These are phyloP conservation scores for Colinus virginianus DNA, from an alignment of 2,113 vertebrate genomes.

Conservation along the genomic window DNA sequence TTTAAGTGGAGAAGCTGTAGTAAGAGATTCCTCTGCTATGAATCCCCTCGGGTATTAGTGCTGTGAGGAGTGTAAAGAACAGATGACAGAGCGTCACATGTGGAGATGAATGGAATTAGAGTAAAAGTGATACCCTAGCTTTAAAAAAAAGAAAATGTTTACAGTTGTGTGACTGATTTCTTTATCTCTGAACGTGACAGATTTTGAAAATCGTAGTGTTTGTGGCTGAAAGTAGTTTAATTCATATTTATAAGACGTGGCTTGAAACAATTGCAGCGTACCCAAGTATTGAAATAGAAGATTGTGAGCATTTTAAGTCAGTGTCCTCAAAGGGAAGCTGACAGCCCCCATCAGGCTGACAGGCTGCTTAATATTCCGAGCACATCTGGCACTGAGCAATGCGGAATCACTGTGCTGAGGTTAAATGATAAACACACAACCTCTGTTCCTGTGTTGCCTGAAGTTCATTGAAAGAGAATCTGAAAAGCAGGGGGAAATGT, in stretches of 20 bases:
- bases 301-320: neutral
- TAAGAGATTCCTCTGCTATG: neutral
- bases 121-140: neutral
- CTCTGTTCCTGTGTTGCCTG: slow-evolving; percentile 9
- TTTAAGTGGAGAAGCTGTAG: neutral
- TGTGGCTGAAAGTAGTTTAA: neutral
- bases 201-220: slow-evolving; percentile 21
- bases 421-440: slow-evolving; percentile 33
- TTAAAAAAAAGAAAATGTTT: neutral
- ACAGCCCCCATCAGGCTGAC: neutral
- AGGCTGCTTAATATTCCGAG: neutral
- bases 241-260: neutral
- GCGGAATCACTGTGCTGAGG: slow-evolving; percentile 30
- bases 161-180: slow-evolving; percentile 14
- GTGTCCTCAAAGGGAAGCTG: neutral
- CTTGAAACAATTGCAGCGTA: neutral
- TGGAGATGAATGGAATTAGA: slow-evolving; percentile 1
- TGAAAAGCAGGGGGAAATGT: slow-evolving; percentile 55
- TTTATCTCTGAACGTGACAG: slow-evolving; percentile 22
- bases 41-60: slow-evolving; percentile 28
- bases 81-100: neutral
- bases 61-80: neutral
- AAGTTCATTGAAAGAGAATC: slow-evolving; percentile 34
- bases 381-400: slow-evolving; percentile 22
- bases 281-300: neutral